Base-by-base conservation (phyloP, 1,140 invertebrate genomes). In the Leptonema lineaticorne region DNA sequence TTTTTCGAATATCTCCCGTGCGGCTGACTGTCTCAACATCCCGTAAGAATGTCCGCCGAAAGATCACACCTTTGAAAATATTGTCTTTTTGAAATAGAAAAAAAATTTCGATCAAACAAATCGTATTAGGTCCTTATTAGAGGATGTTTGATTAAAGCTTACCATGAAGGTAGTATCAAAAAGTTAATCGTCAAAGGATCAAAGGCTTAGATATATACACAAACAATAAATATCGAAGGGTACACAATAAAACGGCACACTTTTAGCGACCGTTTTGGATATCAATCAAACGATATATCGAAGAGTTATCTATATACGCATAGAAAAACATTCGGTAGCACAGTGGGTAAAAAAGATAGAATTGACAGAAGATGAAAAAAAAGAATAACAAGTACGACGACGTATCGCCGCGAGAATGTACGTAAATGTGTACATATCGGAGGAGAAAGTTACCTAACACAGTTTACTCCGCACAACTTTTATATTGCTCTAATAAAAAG, bases 401-500 rank as follows among this genome's bases (percentile, higher is more conserved):
- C n/a, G 53, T 22, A 20, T 28, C n/a, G 22, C 16, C 22, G 16
- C 22, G 26, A 16, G 11, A 18, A 16, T 60, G 46, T 16, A 11
- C 58, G 11, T 33, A n/a, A 22, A 58, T 26, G 30, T 37, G 18
- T 59, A 59, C 20, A 20, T 62, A 62, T 18, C 59, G 26, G 59
- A 27, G 59, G 59, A 45, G 59, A 62, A 62, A 62, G 59, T 62
- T 62, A 62, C 33, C 30, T 62, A 62, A 62, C 59, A 59, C 33
- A 30, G 59, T 62, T 45, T 62, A 24, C 16, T 62, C 45, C 59
- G 41, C 30, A 37, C 59, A 62, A 62, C 59, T 64, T 64, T 53
- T 64, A 64, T 53, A 64, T 33, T 26, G 41, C 62, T 64, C 62
- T 48, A 50, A 64, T 64, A 64, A 50, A n/a, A 64, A 62, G 26